Evolutionary conservation across 2,797 vertebrate species (phyloP).

Genomic region (Chrysolophus pictus): DNA sequence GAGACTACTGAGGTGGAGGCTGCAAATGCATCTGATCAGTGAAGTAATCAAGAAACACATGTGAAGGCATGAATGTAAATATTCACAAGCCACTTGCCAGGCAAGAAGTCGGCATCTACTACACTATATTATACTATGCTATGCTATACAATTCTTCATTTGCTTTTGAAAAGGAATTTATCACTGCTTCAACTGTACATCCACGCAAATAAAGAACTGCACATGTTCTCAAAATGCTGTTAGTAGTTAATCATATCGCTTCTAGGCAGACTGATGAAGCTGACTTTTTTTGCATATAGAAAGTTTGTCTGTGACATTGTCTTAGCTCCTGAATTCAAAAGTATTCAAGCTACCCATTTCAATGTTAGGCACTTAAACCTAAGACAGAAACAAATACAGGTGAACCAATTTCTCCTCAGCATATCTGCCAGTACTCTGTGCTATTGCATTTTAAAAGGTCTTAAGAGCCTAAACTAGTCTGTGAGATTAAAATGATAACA

Average conservation of each 20-base stretch:
- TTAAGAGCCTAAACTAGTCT: not conserved
- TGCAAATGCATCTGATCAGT: not conserved
- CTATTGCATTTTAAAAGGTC: not conserved
- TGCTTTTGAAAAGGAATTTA: not conserved
- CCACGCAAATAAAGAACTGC: not conserved
- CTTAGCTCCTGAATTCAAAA: not conserved
- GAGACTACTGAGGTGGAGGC: not conserved
- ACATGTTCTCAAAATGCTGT: not conserved
- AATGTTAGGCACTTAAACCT: not conserved
- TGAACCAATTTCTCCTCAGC: not conserved
- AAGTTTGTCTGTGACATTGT: not conserved
- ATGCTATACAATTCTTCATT: not conserved
- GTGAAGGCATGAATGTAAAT: not conserved
- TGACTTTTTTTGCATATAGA: not conserved
- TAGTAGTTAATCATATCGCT: not conserved
- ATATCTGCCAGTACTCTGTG: not conserved
- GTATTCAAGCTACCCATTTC: not conserved
- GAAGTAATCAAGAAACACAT: not conserved
- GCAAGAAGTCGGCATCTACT: not conserved
- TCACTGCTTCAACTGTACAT: not conserved
- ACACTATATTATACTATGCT: not conserved
- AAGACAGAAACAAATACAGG: not conserved
- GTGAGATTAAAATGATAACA: not conserved
- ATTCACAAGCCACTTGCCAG: not conserved
- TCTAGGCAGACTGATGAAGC: not conserved